Evolutionary conservation across 1,140 invertebrate species (phyloP), one percentile per base, ranked within the genome.

Genomic region (Hyposmocoma kahamanoa): DNA sequence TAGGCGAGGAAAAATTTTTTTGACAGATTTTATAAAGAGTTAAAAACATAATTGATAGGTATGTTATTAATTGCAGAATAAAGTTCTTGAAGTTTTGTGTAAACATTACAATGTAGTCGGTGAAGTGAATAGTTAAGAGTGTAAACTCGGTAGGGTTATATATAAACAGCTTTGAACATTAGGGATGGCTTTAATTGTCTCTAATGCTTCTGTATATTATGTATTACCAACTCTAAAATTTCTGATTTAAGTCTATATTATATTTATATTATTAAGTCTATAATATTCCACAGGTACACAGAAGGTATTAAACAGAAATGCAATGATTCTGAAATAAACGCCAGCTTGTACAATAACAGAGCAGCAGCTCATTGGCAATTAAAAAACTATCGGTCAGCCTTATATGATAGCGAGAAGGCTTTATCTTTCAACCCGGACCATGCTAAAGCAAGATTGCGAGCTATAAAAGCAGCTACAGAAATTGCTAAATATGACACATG

Each of bases 271-370:
- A 26, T 6, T 26, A 26, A 6, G 5, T 26, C 24, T 26, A 11
- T 6, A 26, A 26, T 26, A 42, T 47, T 49, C 72, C 85, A 49
- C 53, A 89, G 88, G 61, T 98, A 97, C 67, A 96, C 95, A 1
- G 96, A 98, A 86, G 97, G 94, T 1, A 90, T 98, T 20, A 95
- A 94, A 82, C 86, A 90, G 10, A 93, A 92, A 66, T 94, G 93
- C 76, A 87, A 91, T 5, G 89, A 98, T 80, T 66, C 78, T 3
- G 89, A 93, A 58, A 78, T 98, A 0, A 91, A 95, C 78, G 91
- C 96, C 36, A 91, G 92, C 44, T 87, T 99, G 2, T 96, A 96
- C 62, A 96, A 96, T 61, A 99, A 99, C 71, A 89, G 98, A 71
- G 94, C 96, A 4, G 95, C 97, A 0, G 89, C 95, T 0, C 93